Conservation (phyloP, 2,113 vertebrate genomes). For the Eurypyga helias region DNA sequence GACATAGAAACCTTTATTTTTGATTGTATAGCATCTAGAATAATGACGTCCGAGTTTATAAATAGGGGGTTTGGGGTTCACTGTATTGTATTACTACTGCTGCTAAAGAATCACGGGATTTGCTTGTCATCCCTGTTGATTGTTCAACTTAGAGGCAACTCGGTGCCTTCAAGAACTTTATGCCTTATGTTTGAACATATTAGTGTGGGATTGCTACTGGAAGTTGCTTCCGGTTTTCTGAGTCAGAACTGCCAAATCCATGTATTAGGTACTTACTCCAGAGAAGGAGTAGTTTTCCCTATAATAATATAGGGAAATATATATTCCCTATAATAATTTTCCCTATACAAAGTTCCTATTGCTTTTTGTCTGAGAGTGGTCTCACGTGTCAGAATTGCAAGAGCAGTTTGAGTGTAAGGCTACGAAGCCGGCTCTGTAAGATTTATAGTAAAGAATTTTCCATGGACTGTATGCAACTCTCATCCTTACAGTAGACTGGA, state of each 20-base stretch:
- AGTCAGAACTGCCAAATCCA: background rate
- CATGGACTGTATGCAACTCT: background rate
- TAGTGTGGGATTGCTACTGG: background rate
- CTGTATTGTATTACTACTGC: background rate
- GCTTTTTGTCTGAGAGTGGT: background rate
- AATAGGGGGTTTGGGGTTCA: background rate
- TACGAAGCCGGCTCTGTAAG: rapidly evolving
- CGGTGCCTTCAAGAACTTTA: background rate
- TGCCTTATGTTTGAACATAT: background rate
- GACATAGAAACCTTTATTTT: background rate
- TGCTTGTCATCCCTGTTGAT: background rate
- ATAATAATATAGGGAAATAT: no score
- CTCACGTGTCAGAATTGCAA: background rate
- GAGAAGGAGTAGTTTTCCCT: background rate
- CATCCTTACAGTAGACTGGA: background rate
- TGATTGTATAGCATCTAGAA: background rate
- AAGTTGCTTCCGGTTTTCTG: background rate
- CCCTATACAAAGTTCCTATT: background rate
- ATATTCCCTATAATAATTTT: no score
- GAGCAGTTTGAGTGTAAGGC: background rate
- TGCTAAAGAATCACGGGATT: background rate
- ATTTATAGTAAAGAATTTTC: background rate
- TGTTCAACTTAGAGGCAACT: background rate
- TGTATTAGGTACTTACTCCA: background rate
- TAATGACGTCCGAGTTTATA: background rate